Evolutionary conservation across 2,888 invertebrate genomes (phyloP), one percentile per base, ranked within the genome.

Genomic region (Caenorhabditis drosophilae): DNA sequence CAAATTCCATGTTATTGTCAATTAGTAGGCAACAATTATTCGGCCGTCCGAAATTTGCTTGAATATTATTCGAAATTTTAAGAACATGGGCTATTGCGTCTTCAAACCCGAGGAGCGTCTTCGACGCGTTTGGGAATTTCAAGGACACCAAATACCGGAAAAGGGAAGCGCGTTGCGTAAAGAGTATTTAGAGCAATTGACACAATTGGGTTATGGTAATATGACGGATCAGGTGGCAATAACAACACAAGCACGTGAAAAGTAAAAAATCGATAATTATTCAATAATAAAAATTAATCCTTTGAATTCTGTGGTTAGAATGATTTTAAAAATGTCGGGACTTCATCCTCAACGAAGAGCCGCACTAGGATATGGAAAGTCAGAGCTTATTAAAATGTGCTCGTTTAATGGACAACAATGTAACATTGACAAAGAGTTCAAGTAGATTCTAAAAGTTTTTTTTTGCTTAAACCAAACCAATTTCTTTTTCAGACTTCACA

Each of bases 151-250:
- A 31, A 66, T 75, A 18, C 68, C 69, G 0, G 58, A 73, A 16
- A 70, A 62, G 35, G 70, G 70, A 34, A 70, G 62, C 59, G 73
- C 76, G 2, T 77, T 79, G 20, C 56, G 79, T 2, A 68, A 70
- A 47, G 81, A 81, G 20, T 81, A 78, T 57, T 53, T 81, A 56
- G 76, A 76, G 11, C 79, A 81, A 40, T 52, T 81, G 34, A 72
- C 70, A 46, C 72, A 75, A 49, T 46, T 80, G 34, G 81, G 81
- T 31, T 81, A 79, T 45, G 81, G 75, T 42, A 81, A 81, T 53
- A 79, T 81, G 79, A 81, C 80, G 1, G 76, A 76, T 62, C 75
- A 78, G 56, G 82, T 82, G 15, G 81, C 82, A 6, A 82, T 82
- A 48, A 82, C 81, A 4, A 82, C 81, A 1, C 79, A 79, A 40